Evolutionary conservation across 1,140 invertebrate species (phyloP).

Genomic region (Muscidifurax raptorellus): DNA sequence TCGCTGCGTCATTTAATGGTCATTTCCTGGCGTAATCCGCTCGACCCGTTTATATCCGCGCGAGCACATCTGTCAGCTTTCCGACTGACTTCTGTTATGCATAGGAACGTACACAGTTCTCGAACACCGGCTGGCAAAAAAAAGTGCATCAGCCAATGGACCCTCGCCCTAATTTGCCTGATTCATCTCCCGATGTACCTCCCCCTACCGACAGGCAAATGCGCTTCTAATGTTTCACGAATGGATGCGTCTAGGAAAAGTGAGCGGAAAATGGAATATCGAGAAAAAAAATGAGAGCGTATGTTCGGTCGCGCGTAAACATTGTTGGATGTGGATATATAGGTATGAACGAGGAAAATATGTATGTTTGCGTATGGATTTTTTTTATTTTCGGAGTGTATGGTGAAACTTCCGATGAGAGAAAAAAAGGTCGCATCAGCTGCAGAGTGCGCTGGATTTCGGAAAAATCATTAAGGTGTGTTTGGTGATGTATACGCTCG

Average conservation of each 20-base stretch:
- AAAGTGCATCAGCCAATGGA: neutral
- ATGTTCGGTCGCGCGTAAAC: constrained; percentile 4
- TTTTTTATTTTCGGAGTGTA: constrained; percentile 1
- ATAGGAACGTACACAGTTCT: neutral
- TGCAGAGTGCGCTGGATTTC: neutral
- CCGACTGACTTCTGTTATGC: neutral
- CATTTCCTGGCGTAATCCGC: constrained; percentile 36
- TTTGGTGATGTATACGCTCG: neutral
- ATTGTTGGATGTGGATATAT: neutral
- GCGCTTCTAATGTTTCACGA: neutral
- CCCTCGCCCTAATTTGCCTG: constrained; percentile 15
- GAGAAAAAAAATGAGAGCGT: neutral
- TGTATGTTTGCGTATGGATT: neutral
- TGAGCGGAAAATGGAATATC: neutral
- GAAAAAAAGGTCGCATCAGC: constrained; percentile 10
- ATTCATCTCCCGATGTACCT: neutral
- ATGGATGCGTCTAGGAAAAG: neutral
- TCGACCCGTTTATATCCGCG: neutral
- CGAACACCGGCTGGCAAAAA: neutral
- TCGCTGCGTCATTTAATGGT: constrained; percentile 40
- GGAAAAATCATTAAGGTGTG: neutral
- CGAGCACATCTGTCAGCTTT: constrained; percentile 40
- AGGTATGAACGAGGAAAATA: neutral
- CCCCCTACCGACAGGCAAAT: neutral
- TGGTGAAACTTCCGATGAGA: neutral